Base-by-base conservation (phyloP, 2,888 invertebrate species). In the Agriopis marginaria region DNA sequence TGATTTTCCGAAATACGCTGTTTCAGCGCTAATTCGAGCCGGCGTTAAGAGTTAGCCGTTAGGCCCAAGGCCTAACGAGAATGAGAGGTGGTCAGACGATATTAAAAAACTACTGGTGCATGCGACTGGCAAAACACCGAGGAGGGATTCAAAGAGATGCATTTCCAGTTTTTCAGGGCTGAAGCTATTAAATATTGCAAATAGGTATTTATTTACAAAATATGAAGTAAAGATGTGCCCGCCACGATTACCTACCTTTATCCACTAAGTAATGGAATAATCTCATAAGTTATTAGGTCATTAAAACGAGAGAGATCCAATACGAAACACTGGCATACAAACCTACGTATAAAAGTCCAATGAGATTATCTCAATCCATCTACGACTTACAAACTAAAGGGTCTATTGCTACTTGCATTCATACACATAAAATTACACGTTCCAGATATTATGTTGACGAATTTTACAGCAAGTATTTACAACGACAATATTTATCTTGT, bases 261-360 rank as follows among this genome's bases (percentile, higher is more conserved):
- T 87, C 90, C 87, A 87, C 93, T 94, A 94, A 32, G 32, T 32
- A 32, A 91, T 94, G 93, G 93, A 94, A 93, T 94, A 92, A 92
- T 92, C 92, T 92, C 92, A 89, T 82, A 81, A 81, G 76, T 86
- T 23, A 83, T 87, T 87, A 86, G 77, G 73, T 79, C 14, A 72
- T 72, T 73, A 61, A 86, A 86, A 67, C 71, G 68, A 88, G 88
- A 91, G 92, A 93, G 93, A 94, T 93, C 93, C 89, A 88, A 91
- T 89, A 81, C 77, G 84, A 83, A 82, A 84, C 85, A 84, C 85
- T 84, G 84, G 84, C 83, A 78, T 79, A 78, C 68, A 80, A 81
- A 82, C 78, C 79, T 83, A 82, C 77, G 77, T 67, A 67, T 17
- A 63, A 56, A 70, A 66, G 58, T 65, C 69, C 72, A 74, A 60